These are phyloP conservation scores for Baryphthengus martii DNA, from an alignment of 2,113 vertebrate species.

Conservation along the genomic window DNA sequence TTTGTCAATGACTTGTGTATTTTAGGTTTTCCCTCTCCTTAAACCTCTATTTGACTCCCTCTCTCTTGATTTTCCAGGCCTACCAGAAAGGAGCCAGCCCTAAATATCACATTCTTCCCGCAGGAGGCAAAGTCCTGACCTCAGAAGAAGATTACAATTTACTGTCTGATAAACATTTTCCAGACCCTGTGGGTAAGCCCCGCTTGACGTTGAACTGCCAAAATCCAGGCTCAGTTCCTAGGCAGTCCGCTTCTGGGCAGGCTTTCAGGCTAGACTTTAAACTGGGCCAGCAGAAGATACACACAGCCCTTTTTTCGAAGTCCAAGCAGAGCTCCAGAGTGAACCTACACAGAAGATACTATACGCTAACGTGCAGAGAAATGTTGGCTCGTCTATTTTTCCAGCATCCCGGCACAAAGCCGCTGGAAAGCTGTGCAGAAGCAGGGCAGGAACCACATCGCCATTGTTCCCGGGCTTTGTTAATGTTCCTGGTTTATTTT, in stretches of 20 bases:
- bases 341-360: not conserved
- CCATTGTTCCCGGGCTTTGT: conserved; percentile 3
- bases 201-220: not conserved
- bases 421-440: not conserved
- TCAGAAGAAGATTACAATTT: conserved; percentile 84
- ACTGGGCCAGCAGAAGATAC: not conserved
- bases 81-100: conserved; percentile 81
- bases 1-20: not conserved
- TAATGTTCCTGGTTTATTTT: conserved; percentile 52
- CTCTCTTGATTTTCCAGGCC: conserved; percentile 46
- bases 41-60: not conserved
- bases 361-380: not conserved
- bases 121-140: conserved; percentile 83
- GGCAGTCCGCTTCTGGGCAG: not conserved
- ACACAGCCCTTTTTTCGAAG: not conserved
- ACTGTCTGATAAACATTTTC: conserved; percentile 84
- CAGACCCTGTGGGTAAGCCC: conserved; percentile 82
- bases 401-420: not conserved
- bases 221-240: not conserved
- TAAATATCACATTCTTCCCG: conserved; percentile 79
- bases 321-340: not conserved
- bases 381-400: not conserved
- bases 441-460: conserved; percentile 13
- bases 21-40: not conserved
- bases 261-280: not conserved